Evolutionary conservation across 1,140 invertebrate genomes (phyloP), one percentile per base, ranked within the genome.

Genomic region (Ceratina calcarata): DNA sequence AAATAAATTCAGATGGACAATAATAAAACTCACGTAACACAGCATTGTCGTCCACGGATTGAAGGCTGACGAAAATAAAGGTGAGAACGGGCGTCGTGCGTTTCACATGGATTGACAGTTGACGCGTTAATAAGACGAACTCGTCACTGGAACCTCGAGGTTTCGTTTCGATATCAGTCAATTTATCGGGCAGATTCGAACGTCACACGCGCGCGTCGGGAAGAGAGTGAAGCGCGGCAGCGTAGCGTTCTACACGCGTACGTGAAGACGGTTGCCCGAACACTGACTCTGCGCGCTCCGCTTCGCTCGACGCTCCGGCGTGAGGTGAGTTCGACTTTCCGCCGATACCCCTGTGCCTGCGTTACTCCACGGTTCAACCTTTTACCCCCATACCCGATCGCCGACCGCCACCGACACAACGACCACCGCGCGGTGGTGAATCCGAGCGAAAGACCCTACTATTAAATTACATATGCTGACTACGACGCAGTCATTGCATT

Each of bases 201-300:
- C 16, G 45, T 27, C 24, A 51, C 2, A 22, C 18, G 18, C 24
- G 16, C 15, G 27, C 16, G 15, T 10, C 32, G 15, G 16, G 10
- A 32, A 49, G 18, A 74, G 58, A 49, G 37, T 45, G 8, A 65
- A 55, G 15, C 53, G 53, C 18, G 58, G 4, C 27, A 32, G 37
- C 61, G 77, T 32, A 32, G 27, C 27, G 27, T 58, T 15, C 20
- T 27, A 68, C 82, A 58, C 88, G 87, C 85, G 89, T 83, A 85
- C 90, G 84, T 87, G 84, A 82, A 87, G 89, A 85, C 86, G 89
- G 90, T 89, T 91, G 86, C 89, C 84, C 86, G 87, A 89, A 83
- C 84, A 91, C 90, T 91, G 90, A 86, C 89, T 86, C 84, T 86
- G 85, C 88, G 90, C 87, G 87, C 89, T 85, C 80, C 81, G 78